Base-by-base conservation (phyloP, 2,888 invertebrate genomes). In the Laothoe populi region DNA sequence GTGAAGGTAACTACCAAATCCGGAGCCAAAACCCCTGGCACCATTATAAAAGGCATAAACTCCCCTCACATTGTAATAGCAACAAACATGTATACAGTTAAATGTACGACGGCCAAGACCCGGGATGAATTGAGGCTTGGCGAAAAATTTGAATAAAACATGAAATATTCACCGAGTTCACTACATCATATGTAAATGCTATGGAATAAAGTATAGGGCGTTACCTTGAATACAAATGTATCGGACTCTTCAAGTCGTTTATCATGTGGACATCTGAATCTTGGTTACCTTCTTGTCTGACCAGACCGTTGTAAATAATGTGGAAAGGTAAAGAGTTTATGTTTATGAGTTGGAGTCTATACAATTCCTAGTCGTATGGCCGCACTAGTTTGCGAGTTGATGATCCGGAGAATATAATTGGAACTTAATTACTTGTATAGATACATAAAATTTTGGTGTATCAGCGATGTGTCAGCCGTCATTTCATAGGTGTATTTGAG, bases 141-240 rank as follows among this genome's bases (percentile, higher is more conserved):
- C 44, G 57, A 67, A 66, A 67, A 61, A 64, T 57, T 49, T 63
- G 63, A 68, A 66, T 59, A 64, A 63, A 60, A 64, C 68, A 70
- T 70, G 66, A 72, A 70, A 65, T 68, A 70, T 68, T 68, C 68
- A 66, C 63, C 61, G 65, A 64, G 60, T 64, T 57, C 31, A 57
- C 57, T 65, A 64, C 48, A 65, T 64, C 59, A 62, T 68, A 68
- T 68, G 68, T 63, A 66, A 68, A 71, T 69, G 63, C 40, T 46
- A 60, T 66, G 65, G 65, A 66, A 65, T 64, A 64, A 70, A 64
- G 67, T 69, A 64, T 67, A 65, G 53, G 59, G 63, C 62, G 61
- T 66, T 65, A 65, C 66, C 65, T 66, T 65, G 65, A 68, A 66
- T 68, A 59, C 21, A 40, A 26, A 57, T 57, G 48, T 60, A 53